phyloP scores from a whole-genome alignment of 2,797 vertebrate genomes.

The Taenioides sp. region DNA sequence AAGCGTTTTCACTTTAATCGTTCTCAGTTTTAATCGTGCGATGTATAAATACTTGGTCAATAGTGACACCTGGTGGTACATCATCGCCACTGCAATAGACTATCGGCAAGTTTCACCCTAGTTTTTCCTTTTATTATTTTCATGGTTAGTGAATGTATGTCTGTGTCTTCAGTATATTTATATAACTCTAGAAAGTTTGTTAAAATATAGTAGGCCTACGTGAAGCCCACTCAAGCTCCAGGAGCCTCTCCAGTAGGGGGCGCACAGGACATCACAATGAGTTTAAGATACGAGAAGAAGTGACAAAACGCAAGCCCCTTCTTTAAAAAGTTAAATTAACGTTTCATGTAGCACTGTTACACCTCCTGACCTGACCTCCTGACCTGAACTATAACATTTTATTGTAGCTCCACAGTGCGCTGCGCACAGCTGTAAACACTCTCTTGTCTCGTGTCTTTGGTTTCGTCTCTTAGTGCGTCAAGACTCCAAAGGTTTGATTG shows the following conservation, averaged over 20 bases:
- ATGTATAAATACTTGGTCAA: neutral
- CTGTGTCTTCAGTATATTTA: neutral
- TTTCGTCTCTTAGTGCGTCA: too few species aligned
- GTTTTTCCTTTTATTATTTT: neutral
- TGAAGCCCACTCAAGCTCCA: neutral
- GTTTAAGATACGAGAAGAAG: neutral
- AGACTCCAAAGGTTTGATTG: neutral
- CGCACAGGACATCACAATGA: neutral
- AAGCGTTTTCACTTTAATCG: neutral
- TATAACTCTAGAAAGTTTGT: neutral
- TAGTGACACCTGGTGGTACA: constrained; percentile 54
- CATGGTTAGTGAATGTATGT: neutral
- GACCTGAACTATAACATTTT: too few species aligned
- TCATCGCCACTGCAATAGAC: neutral
- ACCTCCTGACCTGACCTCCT: too few species aligned
- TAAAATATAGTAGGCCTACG: neutral
- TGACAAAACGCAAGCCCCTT: too few species aligned
- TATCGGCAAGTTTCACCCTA: neutral
- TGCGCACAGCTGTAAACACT: too few species aligned
- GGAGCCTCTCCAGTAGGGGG: neutral
- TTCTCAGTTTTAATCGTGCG: neutral
- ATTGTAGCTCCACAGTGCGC: too few species aligned
- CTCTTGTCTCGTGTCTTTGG: too few species aligned
- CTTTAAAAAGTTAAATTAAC: too few species aligned
- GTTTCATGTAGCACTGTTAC: too few species aligned